phyloP scores from a whole-genome alignment of 2,888 invertebrate species.

The Trissolcus brochymenae region DNA sequence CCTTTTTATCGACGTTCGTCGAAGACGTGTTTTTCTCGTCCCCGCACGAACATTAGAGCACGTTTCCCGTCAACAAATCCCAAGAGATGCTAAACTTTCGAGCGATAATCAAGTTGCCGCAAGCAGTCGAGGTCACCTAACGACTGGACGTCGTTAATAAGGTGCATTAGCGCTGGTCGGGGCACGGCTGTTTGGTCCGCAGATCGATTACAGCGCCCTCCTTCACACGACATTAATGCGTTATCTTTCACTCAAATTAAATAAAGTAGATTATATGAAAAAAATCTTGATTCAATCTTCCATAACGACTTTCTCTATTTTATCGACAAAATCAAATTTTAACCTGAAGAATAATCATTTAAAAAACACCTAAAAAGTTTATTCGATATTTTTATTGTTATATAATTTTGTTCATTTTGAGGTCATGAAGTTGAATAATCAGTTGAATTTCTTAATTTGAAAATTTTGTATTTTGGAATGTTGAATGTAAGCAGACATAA shows the following conservation, averaged over 20 bases:
- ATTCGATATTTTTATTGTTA: too few relatives aligned
- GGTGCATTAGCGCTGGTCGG: constrained; percentile 37
- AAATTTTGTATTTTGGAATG: too few relatives aligned
- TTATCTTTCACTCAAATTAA: constrained; percentile 2
- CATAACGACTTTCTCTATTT: too few relatives aligned
- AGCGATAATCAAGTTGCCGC: constrained; percentile 48
- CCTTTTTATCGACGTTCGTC: neutral
- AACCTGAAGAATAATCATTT: too few relatives aligned
- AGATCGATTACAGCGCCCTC: constrained; percentile 36
- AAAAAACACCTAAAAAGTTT: too few relatives aligned
- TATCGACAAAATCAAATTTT: too few relatives aligned
- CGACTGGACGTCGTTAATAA: constrained; percentile 52
- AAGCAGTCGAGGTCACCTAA: constrained; percentile 37
- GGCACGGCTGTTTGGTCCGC: constrained; percentile 16
- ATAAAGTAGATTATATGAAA: neutral
- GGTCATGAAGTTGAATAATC: too few relatives aligned
- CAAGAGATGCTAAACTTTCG: constrained; percentile 44
- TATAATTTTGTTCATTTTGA: too few relatives aligned
- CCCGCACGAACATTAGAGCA: constrained; percentile 9
- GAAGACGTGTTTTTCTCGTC: constrained; percentile 9
- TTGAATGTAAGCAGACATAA: too few relatives aligned
- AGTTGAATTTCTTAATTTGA: too few relatives aligned
- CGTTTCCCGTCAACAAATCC: constrained; percentile 43
- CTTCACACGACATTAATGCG: neutral
- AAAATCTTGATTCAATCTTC: neutral